Conservation (phyloP, 2,113 vertebrate species). For the Corvus hawaiiensis region DNA sequence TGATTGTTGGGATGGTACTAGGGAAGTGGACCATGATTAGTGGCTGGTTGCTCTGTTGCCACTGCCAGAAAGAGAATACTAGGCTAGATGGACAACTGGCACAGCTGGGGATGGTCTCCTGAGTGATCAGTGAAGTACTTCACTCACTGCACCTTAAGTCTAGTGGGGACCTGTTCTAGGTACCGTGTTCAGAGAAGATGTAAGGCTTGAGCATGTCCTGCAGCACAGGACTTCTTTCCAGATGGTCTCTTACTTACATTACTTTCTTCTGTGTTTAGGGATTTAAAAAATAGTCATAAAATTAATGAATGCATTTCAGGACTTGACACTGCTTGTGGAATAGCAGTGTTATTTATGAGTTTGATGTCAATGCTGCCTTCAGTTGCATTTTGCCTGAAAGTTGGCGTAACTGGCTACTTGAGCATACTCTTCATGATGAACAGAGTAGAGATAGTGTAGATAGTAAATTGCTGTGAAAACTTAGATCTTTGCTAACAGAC, state of each 20-base stretch:
- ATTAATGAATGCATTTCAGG: background rate
- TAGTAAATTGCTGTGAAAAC: background rate
- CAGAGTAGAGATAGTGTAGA: background rate
- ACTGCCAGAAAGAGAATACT: background rate
- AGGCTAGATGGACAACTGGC: fast-evolving
- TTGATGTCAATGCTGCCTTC: background rate
- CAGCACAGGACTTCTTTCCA: background rate
- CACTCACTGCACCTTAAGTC: background rate
- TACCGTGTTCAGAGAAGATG: background rate
- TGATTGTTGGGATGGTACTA: background rate
- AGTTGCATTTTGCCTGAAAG: background rate
- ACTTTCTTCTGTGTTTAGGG: background rate
- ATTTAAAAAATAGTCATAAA: background rate
- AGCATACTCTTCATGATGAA: background rate
- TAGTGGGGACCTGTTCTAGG: background rate
- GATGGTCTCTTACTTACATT: background rate
- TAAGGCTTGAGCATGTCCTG: background rate
- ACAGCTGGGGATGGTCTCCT: background rate
- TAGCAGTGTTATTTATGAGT: background rate
- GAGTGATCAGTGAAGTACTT: background rate
- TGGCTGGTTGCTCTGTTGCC: background rate
- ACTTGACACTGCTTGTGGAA: background rate
- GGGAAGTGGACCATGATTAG: background rate
- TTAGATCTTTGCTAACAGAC: background rate
- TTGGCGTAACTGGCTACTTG: background rate